Conservation (phyloP, 2,888 invertebrate species). For the Muscina levida region DNA sequence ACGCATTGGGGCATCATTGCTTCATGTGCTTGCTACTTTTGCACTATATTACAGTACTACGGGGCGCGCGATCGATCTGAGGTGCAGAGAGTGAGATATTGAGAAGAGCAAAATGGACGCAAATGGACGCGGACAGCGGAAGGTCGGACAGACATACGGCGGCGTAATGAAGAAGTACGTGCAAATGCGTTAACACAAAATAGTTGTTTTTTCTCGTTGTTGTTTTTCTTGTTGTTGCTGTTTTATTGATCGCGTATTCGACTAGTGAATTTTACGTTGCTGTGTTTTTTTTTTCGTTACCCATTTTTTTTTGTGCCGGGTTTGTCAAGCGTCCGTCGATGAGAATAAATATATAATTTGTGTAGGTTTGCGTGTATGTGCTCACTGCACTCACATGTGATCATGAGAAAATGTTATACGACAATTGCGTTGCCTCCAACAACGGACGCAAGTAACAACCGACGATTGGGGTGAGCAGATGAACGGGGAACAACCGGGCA, state of each 20-base stretch:
- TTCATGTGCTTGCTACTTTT: background rate
- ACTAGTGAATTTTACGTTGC: slow-evolving; percentile 50
- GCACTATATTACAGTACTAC: no score
- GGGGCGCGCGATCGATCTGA: no score
- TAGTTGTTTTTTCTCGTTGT: no score
- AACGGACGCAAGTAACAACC: slow-evolving; percentile 39
- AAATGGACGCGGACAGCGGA: no score
- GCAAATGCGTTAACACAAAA: slow-evolving; percentile 64
- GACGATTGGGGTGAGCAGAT: no score
- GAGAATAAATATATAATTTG: slow-evolving; percentile 63
- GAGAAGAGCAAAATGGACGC: background rate
- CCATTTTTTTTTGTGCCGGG: slow-evolving; percentile 38
- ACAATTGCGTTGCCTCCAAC: slow-evolving; percentile 7
- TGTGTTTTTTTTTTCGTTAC: slow-evolving; percentile 21
- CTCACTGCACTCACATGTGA: slow-evolving; percentile 62
- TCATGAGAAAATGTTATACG: slow-evolving; percentile 64
- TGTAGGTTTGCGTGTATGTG: no score
- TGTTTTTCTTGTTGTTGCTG: no score
- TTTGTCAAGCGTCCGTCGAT: slow-evolving; percentile 64
- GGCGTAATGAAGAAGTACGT: slow-evolving; percentile 56
- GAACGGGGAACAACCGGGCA: slow-evolving; percentile 12
- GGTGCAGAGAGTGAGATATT: no score
- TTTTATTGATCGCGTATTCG: slow-evolving; percentile 63
- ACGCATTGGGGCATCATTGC: slow-evolving; percentile 15
- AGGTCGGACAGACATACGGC: background rate